Base-by-base conservation (phyloP, 2,113 vertebrate genomes). In the Artemisiospiza belli region DNA sequence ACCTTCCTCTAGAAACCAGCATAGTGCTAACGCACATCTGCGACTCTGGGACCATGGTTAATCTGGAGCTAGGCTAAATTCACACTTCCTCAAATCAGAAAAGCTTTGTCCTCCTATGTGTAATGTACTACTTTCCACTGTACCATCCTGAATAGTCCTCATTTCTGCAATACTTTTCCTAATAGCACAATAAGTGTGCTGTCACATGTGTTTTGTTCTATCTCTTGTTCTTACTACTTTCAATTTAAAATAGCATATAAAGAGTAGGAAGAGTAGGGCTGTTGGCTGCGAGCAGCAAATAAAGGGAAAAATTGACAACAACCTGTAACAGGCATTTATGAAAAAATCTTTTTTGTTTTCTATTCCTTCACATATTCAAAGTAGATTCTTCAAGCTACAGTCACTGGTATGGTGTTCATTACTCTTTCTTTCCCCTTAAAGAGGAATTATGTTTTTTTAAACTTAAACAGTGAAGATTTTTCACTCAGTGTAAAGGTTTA, bases 11-110 rank as follows among this genome's bases (percentile, higher is more conserved):
- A 72, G 67, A 89, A 91, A 96, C 64, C 67, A 83, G 84, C 31
- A 41, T n/a, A 37, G 28, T 70, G 41, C 31, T 91, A 91, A 74
- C 3, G 2, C 52, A 81, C 51, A 62, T 90, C 49, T 80, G 58
- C 73, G 78, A 62, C 88, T 96, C 33, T 72, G 80, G 74, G 91
- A 84, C 58, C 4, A 2, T 31, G 27, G 35, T 59, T 90, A 85
- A 87, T 59, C 46, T 91, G 57, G 30, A 94, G 39, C 46, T 87
- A 64, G 87, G 47, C 54, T 77, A 90, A 94, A 97, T 94, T 91
- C 95, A 87, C 79, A 87, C 46, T 95, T 94, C 77, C 59, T 95
- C 89, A 91, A 51, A 87, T 92, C 87, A 92, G 92, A 96, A 93
- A 78, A 87, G 43, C 61, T 59, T 90, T 87, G 51, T 82, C n/a